These are phyloP conservation scores for Manduca sexta DNA, from an alignment of 1,140 invertebrate genomes.

Conservation along the genomic window DNA sequence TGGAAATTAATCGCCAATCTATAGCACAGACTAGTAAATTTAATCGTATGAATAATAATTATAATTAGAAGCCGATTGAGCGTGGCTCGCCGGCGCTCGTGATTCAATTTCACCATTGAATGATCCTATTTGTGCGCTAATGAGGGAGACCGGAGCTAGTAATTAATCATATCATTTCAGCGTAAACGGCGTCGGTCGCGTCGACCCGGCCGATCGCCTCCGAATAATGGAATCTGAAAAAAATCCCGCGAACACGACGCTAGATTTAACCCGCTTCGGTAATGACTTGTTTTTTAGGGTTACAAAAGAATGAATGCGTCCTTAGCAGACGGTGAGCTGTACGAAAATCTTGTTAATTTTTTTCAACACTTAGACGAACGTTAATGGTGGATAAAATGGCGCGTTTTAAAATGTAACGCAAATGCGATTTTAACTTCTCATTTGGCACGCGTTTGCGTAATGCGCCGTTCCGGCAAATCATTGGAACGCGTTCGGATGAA, in stretches of 20 bases:
- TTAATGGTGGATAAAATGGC: conserved; percentile 48
- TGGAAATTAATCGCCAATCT: too few relatives aligned
- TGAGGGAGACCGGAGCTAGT: conserved; percentile 57
- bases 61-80: conserved; percentile 61
- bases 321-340: conserved; percentile 49
- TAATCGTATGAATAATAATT: conserved; percentile 49
- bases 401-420: conserved; percentile 24
- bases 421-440: conserved; percentile 1
- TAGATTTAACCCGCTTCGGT: conserved; percentile 64
- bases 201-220: conserved; percentile 47
- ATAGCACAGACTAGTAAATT: not conserved
- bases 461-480: not conserved
- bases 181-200: conserved; percentile 51
- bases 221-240: conserved; percentile 66
- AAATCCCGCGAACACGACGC: conserved; percentile 55
- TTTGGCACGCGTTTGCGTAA: too few relatives aligned
- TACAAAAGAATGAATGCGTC: conserved; percentile 67
- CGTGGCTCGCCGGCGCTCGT: conserved; percentile 40
- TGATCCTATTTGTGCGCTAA: conserved; percentile 64
- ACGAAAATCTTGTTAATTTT: conserved; percentile 52
- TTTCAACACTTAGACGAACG: conserved; percentile 25
- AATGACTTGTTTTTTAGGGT: conserved; percentile 72
- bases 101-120: conserved; percentile 69
- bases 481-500: not conserved
- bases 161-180: conserved; percentile 72